Conservation (phyloP, 64 coral and sea anemone genomes). For the Dendronephthya gigantea region DNA sequence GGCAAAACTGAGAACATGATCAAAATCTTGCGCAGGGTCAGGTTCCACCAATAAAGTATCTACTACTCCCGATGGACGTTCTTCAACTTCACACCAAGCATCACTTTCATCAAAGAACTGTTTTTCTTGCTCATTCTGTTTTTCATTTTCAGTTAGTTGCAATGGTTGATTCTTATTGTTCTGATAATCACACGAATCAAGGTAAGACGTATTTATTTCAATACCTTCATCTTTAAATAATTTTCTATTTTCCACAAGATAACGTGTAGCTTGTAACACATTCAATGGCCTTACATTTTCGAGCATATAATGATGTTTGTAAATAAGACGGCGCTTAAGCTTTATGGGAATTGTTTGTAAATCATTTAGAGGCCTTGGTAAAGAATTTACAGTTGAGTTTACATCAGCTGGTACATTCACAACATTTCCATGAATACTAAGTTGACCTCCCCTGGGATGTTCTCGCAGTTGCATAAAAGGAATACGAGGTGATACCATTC, state of each 20-base stretch:
- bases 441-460: neutral
- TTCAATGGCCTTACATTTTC: neutral
- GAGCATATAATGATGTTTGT: neutral
- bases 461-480: slow-evolving; percentile 9
- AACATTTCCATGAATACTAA: neutral
- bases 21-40: slow-evolving; percentile 29
- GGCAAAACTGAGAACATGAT: slow-evolving; percentile 50
- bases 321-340: neutral
- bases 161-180: neutral
- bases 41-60: slow-evolving; percentile 47
- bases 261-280: neutral
- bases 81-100: slow-evolving; percentile 21
- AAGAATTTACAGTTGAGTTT: neutral
- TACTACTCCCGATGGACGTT: slow-evolving; percentile 23
- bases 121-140: neutral
- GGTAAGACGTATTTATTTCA: neutral
- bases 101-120: slow-evolving; percentile 34
- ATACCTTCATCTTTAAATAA: neutral
- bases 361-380: neutral
- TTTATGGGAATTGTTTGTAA: neutral
- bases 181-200: no score
- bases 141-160: neutral
- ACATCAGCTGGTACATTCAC: neutral
- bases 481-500: neutral
- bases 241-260: neutral